phyloP scores from a whole-genome alignment of 2,797 vertebrate genomes.

The Arrhamphus sclerolepis region DNA sequence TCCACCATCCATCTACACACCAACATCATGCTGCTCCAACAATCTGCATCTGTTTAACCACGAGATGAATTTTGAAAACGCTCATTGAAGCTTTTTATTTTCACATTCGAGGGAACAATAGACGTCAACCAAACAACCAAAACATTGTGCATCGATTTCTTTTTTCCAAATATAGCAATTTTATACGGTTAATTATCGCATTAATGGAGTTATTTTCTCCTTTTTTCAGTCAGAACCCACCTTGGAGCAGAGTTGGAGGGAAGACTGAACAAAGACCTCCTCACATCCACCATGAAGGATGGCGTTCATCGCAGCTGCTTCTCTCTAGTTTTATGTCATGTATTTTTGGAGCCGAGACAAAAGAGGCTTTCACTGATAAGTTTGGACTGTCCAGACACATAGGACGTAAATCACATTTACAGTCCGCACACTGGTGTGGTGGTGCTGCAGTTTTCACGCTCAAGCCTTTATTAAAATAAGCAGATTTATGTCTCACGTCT shows the following conservation, averaged over 20 bases:
- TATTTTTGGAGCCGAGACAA: constrained; percentile 34
- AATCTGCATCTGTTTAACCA: neutral
- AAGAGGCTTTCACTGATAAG: constrained; percentile 9
- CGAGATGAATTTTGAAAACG: neutral
- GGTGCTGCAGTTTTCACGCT: neutral
- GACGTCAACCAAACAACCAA: neutral
- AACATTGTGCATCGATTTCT: neutral
- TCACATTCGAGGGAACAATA: constrained; percentile 4
- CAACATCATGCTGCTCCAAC: too few species aligned
- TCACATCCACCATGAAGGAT: constrained; percentile 10
- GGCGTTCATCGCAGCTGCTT: constrained; percentile 5
- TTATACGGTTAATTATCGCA: constrained; percentile 17
- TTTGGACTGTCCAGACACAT: constrained; percentile 21
- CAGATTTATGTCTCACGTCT: constrained; percentile 6
- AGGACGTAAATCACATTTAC: constrained; percentile 19
- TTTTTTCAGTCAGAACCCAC: constrained; percentile 16
- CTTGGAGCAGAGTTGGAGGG: constrained; percentile 24
- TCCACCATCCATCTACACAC: too few species aligned
- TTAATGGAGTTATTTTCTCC: constrained; percentile 9
- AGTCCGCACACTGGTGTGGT: neutral
- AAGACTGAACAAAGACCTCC: constrained; percentile 22
- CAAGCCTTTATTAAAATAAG: neutral
- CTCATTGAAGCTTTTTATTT: too few species aligned
- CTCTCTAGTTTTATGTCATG: neutral
- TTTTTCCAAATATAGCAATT: constrained; percentile 16